These are phyloP conservation scores for Laticauda colubrina DNA, from an alignment of 2,113 vertebrate genomes.

Conservation along the genomic window DNA sequence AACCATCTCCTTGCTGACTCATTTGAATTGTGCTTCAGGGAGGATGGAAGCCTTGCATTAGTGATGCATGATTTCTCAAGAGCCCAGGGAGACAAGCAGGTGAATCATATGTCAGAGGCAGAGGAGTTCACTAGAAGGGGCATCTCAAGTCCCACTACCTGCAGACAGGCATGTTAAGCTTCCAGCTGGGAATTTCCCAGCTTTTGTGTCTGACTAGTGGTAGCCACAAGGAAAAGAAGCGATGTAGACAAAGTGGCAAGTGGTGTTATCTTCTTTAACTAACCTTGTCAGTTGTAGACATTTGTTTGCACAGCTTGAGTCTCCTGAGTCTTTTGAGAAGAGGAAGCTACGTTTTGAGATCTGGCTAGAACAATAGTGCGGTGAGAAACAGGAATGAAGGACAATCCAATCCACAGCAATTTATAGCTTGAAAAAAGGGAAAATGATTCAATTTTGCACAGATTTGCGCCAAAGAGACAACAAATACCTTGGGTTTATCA, in stretches of 20 bases:
- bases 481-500: background rate
- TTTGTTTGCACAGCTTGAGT: slow-evolving; percentile 13
- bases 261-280: background rate
- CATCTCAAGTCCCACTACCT: background rate
- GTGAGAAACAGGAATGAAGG: background rate
- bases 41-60: background rate
- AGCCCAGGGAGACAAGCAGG: background rate
- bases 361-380: background rate
- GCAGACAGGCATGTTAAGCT: background rate
- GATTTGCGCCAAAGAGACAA: background rate
- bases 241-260: background rate
- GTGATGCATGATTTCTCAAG: background rate
- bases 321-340: slow-evolving; percentile 10
- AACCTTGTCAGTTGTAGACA: background rate
- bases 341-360: slow-evolving; percentile 23
- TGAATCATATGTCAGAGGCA: background rate
- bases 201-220: background rate
- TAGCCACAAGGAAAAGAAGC: background rate
- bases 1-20: slow-evolving; percentile 18
- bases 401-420: slow-evolving; percentile 1
- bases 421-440: slow-evolving; percentile 15
- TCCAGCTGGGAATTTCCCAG: background rate
- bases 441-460: slow-evolving; percentile 16
- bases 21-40: background rate
- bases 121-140: background rate